Conservation (phyloP, 2,888 invertebrate species). For the Oxystoma pomonae region DNA sequence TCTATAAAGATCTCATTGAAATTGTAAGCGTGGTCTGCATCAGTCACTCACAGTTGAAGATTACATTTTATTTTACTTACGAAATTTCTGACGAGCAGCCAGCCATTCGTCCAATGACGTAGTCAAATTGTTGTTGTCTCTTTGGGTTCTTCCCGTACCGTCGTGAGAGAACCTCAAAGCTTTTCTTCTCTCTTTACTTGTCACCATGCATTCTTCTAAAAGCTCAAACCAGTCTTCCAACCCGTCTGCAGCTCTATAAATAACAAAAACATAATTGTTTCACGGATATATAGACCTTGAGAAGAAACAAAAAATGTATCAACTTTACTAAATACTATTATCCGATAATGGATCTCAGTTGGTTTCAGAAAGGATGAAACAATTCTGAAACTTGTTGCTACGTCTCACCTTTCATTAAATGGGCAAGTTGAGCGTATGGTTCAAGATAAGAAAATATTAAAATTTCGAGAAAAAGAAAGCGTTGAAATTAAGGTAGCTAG, state of each 20-base stretch:
- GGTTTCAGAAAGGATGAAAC: too few species aligned
- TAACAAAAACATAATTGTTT: not conserved
- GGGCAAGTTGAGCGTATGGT: too few species aligned
- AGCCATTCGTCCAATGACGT: conserved; percentile 55
- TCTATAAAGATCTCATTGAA: too few species aligned
- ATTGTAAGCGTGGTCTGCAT: too few species aligned
- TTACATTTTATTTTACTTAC: conserved; percentile 35
- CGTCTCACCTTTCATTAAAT: too few species aligned
- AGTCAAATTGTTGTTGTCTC: conserved; percentile 45
- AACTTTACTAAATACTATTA: too few species aligned
- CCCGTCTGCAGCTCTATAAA: conserved; percentile 51
- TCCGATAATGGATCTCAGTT: too few species aligned
- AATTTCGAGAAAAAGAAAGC: too few species aligned
- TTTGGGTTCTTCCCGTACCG: conserved; percentile 41
- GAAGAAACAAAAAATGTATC: not conserved
- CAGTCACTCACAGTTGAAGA: not conserved
- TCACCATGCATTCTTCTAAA: conserved; percentile 60
- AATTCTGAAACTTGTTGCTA: too few species aligned
- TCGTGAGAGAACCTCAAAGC: conserved; percentile 53
- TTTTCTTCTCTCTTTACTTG: conserved; percentile 59
- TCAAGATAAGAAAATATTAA: too few species aligned
- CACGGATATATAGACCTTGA: not conserved
- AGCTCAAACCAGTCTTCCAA: conserved; percentile 64
- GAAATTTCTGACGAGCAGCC: conserved; percentile 49
- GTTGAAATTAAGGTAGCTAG: too few species aligned